Conservation (phyloP, 2,888 invertebrate species). For the Myopa tessellatipennis region DNA sequence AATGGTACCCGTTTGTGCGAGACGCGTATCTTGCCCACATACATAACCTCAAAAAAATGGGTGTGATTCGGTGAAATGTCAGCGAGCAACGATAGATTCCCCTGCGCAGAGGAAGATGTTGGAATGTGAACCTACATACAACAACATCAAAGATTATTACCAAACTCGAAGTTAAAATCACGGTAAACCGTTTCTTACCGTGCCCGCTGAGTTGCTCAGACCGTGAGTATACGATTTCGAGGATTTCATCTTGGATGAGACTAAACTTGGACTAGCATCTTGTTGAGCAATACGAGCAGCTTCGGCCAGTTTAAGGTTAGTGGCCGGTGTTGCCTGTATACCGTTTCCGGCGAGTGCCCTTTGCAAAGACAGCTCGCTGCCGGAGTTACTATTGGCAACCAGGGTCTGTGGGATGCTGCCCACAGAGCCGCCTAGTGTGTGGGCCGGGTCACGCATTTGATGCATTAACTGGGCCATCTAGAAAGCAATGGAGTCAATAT, state of each 20-base stretch:
- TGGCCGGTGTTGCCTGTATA: conserved; percentile 66
- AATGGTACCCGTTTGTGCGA: conserved; percentile 85
- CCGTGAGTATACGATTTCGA: conserved; percentile 68
- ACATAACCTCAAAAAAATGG: conserved; percentile 90
- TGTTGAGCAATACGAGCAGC: conserved; percentile 65
- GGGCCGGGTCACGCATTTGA: conserved; percentile 68
- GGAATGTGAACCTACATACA: conserved; percentile 63
- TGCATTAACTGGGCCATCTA: conserved; percentile 69
- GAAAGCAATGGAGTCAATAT: conserved; percentile 40
- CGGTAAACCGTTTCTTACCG: conserved; percentile 53
- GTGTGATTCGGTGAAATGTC: conserved; percentile 88
- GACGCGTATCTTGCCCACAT: conserved; percentile 91
- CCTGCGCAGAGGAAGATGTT: conserved; percentile 66
- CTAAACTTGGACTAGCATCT: conserved; percentile 65
- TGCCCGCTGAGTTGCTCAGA: conserved; percentile 66
- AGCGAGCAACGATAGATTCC: conserved; percentile 65
- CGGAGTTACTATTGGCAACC: conserved; percentile 54
- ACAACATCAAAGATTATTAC: not conserved
- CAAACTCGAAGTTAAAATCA: not conserved
- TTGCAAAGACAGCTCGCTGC: conserved; percentile 55
- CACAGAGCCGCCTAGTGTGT: conserved; percentile 67
- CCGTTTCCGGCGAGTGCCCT: conserved; percentile 57
- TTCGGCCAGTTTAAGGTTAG: conserved; percentile 66
- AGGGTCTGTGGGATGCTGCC: conserved; percentile 67
- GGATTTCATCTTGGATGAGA: conserved; percentile 65